These are phyloP conservation scores for Colinus virginianus DNA, from an alignment of 2,113 vertebrate genomes.

Conservation along the genomic window DNA sequence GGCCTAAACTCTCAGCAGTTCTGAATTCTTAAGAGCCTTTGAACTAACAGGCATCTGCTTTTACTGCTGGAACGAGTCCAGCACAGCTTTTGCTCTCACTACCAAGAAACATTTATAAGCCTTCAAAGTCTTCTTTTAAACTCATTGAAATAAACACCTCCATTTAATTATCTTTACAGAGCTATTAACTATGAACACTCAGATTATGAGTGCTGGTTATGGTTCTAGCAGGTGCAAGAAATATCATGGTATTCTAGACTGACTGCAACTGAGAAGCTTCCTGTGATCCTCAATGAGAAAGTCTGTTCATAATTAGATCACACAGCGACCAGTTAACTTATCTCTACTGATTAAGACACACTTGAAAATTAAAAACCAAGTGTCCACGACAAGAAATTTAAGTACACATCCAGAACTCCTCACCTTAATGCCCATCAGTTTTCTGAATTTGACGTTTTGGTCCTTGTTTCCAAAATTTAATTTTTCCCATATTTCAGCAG, in stretches of 20 bases:
- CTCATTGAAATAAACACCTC: not conserved
- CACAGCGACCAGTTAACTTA: not conserved
- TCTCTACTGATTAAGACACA: not conserved
- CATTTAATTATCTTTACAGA: not conserved
- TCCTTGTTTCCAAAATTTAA: constrained; percentile 99
- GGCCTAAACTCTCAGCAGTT: not conserved
- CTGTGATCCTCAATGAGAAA: not conserved
- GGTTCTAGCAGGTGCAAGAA: not conserved
- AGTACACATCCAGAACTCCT: constrained; percentile 10
- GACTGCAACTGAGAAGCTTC: not conserved
- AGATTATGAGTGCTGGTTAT: not conserved
- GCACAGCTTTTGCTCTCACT: not conserved
- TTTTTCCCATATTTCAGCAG: constrained; percentile 98
- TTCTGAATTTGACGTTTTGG: constrained; percentile 99
- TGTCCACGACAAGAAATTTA: not conserved
- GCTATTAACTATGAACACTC: too few relatives aligned
- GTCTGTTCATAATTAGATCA: not conserved
- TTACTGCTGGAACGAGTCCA: not conserved
- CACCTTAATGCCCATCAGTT: constrained; percentile 99
- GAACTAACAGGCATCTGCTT: not conserved
- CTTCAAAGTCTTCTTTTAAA: not conserved
- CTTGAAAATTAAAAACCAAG: not conserved
- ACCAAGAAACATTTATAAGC: fast-evolving
- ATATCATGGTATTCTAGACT: not conserved
- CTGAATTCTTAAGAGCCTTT: not conserved